phyloP scores from a whole-genome alignment of 2,888 invertebrate genomes.

The Schizotus pectinicornis region DNA sequence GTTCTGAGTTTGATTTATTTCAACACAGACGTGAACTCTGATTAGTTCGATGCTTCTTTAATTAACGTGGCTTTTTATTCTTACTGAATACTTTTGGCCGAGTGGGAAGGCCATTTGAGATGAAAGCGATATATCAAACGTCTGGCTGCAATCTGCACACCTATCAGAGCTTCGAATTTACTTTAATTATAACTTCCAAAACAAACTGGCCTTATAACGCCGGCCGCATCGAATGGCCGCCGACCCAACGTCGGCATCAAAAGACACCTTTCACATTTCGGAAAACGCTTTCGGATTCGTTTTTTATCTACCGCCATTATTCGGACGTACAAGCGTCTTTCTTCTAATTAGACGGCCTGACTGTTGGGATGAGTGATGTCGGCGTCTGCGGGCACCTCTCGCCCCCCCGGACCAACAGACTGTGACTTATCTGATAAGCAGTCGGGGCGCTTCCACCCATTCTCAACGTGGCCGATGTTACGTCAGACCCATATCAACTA shows the following conservation, averaged over 20 bases:
- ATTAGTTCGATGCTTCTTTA: constrained; percentile 61
- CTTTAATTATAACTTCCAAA: constrained; percentile 18
- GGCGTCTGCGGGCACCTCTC: constrained; percentile 32
- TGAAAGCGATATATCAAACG: constrained; percentile 51
- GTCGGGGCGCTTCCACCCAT: constrained; percentile 40
- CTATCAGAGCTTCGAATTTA: constrained; percentile 26
- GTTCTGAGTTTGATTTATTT: constrained; percentile 60
- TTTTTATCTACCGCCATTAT: constrained; percentile 27
- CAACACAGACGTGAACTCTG: constrained; percentile 59
- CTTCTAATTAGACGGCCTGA: constrained; percentile 58
- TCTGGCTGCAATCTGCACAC: constrained; percentile 46
- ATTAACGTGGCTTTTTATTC: constrained; percentile 57
- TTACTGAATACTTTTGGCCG: constrained; percentile 46
- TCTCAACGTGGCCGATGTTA: constrained; percentile 43
- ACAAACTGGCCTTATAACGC: constrained; percentile 5
- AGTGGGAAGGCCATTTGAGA: constrained; percentile 50
- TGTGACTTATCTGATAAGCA: constrained; percentile 45
- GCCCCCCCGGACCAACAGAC: constrained; percentile 39
- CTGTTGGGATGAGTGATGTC: constrained; percentile 54
- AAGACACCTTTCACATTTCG: neutral
- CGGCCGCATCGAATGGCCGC: neutral
- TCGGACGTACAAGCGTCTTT: constrained; percentile 43
- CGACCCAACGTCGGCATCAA: neutral
- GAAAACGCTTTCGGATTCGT: constrained; percentile 1
- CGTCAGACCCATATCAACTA: constrained; percentile 59